Evolutionary conservation across 2,113 vertebrate genomes (phyloP).

Genomic region (Gambusia affinis): DNA sequence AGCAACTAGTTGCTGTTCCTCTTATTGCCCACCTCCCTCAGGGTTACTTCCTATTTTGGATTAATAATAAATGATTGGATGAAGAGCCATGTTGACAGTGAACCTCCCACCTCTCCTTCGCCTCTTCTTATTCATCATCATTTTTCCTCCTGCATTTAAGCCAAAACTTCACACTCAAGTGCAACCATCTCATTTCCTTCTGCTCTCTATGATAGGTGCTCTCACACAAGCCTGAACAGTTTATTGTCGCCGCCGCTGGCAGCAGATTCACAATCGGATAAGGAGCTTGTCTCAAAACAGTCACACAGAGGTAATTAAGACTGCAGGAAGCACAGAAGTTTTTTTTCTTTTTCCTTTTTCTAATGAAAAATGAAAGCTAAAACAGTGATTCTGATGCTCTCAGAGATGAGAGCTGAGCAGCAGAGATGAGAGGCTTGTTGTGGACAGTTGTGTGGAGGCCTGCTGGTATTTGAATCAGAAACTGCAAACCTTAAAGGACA

Average conservation of each 20-base stretch:
- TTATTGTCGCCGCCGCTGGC: background rate
- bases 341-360: background rate
- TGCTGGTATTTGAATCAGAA: conserved; percentile 37
- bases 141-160: background rate
- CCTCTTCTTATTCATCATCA: background rate
- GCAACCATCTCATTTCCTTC: background rate
- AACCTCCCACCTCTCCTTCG: background rate
- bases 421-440: conserved; percentile 13
- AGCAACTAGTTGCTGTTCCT: background rate
- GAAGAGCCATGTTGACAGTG: background rate
- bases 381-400: too few species aligned
- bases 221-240: background rate
- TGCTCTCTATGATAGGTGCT: background rate
- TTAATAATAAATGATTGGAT: background rate
- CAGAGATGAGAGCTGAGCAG: background rate
- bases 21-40: background rate
- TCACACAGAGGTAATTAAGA: conserved; percentile 1
- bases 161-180: conserved; percentile 3
- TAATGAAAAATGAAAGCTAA: background rate
- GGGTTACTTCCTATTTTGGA: background rate
- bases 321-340: too few species aligned
- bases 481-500: conserved; percentile 20
- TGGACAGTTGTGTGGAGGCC: conserved; percentile 21
- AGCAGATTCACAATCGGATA: conserved; percentile 3
- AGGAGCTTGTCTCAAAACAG: conserved; percentile 1